Evolutionary conservation across 2,888 invertebrate species (phyloP), one percentile per base, ranked within the genome.

Genomic region (Trimorus sp.): DNA sequence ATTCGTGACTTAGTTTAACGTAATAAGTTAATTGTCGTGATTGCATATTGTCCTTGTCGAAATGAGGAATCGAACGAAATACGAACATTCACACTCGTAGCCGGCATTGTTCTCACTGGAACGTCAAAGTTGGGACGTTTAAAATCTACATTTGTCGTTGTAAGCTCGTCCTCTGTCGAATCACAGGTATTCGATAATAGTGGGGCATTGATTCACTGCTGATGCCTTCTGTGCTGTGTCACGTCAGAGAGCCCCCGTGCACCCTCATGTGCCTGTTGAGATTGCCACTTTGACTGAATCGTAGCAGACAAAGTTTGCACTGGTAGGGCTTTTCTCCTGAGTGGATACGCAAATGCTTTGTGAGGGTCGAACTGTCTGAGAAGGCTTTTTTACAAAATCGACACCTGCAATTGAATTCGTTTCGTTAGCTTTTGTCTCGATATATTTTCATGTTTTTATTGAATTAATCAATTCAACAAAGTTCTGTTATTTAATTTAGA

Each of bases 231-330:
- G 78, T 69, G 63, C 63, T 69, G 79, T 91, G 91, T 91, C 91
- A 91, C 91, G 91, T 91, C 79, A 91, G 74, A 82, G 91, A 90
- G 11, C 91, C 90, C 48, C 96, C 96, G 90, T 99, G 99, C 4
- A 99, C 99, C 86, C 99, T 94, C 99, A 99, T 99, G 92, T 99
- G 99, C 88, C 99, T 95, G 93, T 99, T 99, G 82, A 99, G 94
- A 92, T 99, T 99, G 77, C 99, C 99, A 53, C 98, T 98, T 91
- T 99, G 99, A 7, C 98, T 98, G 92, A 99, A 99, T 92, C 98
- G 94, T 85, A 99, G 94, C 88, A 98, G 93, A 92, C 99, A 99
- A 81, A 99, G 93, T 93, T 98, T 98, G 92, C 99, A 99, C 91
- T 98, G 98, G 92, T 99, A 99, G 0, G 99, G 99, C 92, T 99